phyloP scores from a whole-genome alignment of 2,888 invertebrate species.

The Caenorhabditis sp. region DNA sequence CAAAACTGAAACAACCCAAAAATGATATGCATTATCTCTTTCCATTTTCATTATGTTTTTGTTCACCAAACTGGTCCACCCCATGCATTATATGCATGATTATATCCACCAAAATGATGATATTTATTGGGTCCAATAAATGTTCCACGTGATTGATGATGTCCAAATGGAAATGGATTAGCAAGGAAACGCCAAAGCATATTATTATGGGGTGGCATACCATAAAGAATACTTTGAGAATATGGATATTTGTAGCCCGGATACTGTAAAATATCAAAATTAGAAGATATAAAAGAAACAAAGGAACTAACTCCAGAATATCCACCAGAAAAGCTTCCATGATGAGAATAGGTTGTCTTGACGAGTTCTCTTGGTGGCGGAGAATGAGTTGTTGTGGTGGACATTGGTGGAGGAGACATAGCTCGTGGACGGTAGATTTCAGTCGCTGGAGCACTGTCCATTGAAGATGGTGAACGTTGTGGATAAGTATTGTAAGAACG shows the following conservation, averaged over 20 bases:
- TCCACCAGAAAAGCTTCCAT: slow-evolving; percentile 32
- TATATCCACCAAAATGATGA: slow-evolving; percentile 58
- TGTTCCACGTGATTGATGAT: slow-evolving; percentile 26
- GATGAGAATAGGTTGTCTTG: slow-evolving; percentile 32
- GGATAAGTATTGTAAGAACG: slow-evolving; percentile 59
- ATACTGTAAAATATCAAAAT: slow-evolving; percentile 19
- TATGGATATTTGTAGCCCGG: slow-evolving; percentile 40
- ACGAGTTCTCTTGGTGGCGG: slow-evolving; percentile 35
- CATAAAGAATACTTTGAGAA: slow-evolving; percentile 52
- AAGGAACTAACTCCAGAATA: slow-evolving; percentile 4
- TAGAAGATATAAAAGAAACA: not conserved
- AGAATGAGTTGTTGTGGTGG: slow-evolving; percentile 25
- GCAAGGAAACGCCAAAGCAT: slow-evolving; percentile 59
- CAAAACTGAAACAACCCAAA: not conserved
- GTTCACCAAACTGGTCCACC: slow-evolving; percentile 64
- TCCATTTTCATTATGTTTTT: no score
- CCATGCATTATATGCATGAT: slow-evolving; percentile 51
- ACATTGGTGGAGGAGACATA: slow-evolving; percentile 40
- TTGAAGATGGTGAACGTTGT: slow-evolving; percentile 61
- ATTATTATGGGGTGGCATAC: slow-evolving; percentile 60
- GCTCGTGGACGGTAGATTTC: slow-evolving; percentile 34
- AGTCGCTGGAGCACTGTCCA: slow-evolving; percentile 54
- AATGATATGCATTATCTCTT: slow-evolving; percentile 6
- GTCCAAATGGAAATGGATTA: slow-evolving; percentile 54
- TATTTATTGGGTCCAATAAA: slow-evolving; percentile 62